phyloP scores from a whole-genome alignment of 2,113 vertebrate genomes.

The Cyrtonyx montezumae region DNA sequence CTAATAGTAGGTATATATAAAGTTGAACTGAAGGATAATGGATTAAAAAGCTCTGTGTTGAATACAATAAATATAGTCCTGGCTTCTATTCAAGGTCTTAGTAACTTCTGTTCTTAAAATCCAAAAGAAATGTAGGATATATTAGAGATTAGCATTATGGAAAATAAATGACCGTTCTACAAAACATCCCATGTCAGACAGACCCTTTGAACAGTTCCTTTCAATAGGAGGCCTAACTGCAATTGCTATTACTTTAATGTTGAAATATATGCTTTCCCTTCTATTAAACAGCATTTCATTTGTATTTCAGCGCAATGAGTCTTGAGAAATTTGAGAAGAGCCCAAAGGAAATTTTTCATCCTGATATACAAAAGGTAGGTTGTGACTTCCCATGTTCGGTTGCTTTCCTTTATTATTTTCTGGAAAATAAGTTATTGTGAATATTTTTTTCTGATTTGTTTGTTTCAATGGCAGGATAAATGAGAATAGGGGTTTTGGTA shows the following conservation, averaged over 20 bases:
- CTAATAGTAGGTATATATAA: background rate
- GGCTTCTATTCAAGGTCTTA: background rate
- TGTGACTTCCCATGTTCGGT: background rate
- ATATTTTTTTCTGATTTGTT: background rate
- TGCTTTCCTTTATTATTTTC: background rate
- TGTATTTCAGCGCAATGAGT: conserved; percentile 92
- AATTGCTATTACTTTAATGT: background rate
- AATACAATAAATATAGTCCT: background rate
- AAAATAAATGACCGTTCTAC: background rate
- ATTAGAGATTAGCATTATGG: background rate
- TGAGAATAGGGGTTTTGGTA: background rate
- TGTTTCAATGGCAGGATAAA: background rate
- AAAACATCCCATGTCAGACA: background rate
- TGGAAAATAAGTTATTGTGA: background rate
- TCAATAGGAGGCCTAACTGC: background rate
- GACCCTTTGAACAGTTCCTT: background rate
- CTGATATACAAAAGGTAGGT: conserved; percentile 97
- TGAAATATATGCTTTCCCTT: background rate
- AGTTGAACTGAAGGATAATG: background rate
- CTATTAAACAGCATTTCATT: background rate
- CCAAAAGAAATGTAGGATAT: background rate
- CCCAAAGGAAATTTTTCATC: conserved; percentile 95
- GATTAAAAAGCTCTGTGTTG: background rate
- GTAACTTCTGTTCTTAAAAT: background rate
- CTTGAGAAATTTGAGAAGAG: conserved; percentile 97